Base-by-base conservation (phyloP, 1,140 invertebrate genomes). In the Wasmannia auropunctata region DNA sequence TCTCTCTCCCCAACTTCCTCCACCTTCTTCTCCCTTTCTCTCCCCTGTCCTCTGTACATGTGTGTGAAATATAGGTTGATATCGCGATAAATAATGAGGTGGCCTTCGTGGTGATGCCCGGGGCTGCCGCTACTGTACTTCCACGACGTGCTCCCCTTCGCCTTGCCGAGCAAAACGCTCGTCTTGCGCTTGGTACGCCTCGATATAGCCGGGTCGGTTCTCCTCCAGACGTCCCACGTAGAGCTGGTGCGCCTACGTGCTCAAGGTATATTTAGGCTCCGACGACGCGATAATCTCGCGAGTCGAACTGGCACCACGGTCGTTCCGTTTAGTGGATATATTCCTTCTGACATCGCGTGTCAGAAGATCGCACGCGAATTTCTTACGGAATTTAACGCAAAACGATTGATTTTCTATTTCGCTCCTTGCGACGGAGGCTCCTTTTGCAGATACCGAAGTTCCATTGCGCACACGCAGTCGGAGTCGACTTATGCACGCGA, bases 51-150 rank as follows among this genome's bases (percentile, higher is more conserved):
- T 58, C 40, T 25, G 31, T 49, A 56, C 40, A 79, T 54, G 58
- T 91, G 91, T 91, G 92, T 92, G 90, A 94, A 94, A 94, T 95
- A 94, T 95, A 94, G 93, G 93, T 94, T 95, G 94, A 95, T 95
- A 95, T 94, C 91, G 91, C 90, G 93, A 95, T 94, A 94, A 95
- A 94, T 94, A 94, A 95, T 93, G 92, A 94, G 92, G 91, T 94
- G 90, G 88, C 92, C 92, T 94, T 94, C 93, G 89, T 91, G 92
- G 93, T 91, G 92, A 92, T 92, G 94, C 94, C 93, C 70, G 79
- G 90, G 94, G 94, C 94, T 90, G 88, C 90, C 80, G 94, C 94
- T 95, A 95, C 94, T 87, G 94, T 92, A 80, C 90, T 93, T 90
- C 86, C 85, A 90, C 87, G 75, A 92, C 75, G 86, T 65, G 76